Percentiles rank a stretch among this genome's conserved stretches.
Conservation (phyloP, 1,140 invertebrate genomes). For the Sminthurinus signatus region DNA sequence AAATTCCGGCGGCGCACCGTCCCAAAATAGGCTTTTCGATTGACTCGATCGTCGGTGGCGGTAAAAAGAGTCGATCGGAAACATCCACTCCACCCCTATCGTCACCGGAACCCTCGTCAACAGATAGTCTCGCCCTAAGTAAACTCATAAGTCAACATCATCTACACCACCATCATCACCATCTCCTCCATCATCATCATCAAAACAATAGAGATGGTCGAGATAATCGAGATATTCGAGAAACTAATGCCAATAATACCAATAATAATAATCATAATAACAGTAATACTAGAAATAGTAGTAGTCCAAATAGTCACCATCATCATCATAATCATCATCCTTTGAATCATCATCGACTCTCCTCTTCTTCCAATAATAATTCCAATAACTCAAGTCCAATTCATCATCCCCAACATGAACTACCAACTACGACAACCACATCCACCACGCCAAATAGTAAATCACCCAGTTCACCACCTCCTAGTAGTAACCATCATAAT, state of each 20-base stretch:
- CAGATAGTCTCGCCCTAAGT: slow-evolving; percentile 24
- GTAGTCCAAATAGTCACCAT: neutral
- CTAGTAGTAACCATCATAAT: too few relatives aligned
- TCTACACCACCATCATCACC: slow-evolving; percentile 25
- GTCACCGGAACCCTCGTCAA: slow-evolving; percentile 41
- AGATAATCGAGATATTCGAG: slow-evolving; percentile 16
- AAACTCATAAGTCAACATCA: slow-evolving; percentile 21
- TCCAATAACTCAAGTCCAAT: slow-evolving; percentile 16
- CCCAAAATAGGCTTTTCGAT: slow-evolving; percentile 92
- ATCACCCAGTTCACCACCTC: too few relatives aligned
- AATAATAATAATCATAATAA: slow-evolving; percentile 8
- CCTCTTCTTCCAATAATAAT: slow-evolving; percentile 10
- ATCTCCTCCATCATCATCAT: slow-evolving; percentile 33
- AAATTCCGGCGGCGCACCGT: slow-evolving; percentile 67
- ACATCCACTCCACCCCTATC: slow-evolving; percentile 37
- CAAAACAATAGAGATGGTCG: slow-evolving; percentile 28
- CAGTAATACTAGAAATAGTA: slow-evolving; percentile 11
- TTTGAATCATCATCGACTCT: slow-evolving; percentile 11
- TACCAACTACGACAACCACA: neutral
- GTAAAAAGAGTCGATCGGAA: slow-evolving; percentile 37
- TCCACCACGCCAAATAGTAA: neutral
- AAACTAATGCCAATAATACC: slow-evolving; percentile 12
- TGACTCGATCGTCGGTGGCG: slow-evolving; percentile 80
- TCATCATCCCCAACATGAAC: neutral
- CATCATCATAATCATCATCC: too few relatives aligned